These are phyloP conservation scores for Drosophila melanica DNA, from an alignment of 1,140 invertebrate genomes.

Conservation along the genomic window DNA sequence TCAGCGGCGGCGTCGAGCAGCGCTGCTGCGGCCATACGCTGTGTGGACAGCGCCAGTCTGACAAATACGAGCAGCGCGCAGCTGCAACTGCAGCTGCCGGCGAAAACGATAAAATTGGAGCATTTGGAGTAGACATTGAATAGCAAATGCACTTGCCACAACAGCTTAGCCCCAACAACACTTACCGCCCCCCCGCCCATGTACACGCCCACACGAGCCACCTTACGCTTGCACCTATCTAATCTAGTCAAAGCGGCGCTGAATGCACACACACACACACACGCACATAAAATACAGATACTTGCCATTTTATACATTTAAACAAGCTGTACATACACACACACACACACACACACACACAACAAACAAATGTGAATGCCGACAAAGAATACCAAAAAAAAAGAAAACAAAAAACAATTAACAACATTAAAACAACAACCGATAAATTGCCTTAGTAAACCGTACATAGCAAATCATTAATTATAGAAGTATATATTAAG, in stretches of 20 bases:
- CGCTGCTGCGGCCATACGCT: conserved; percentile 48
- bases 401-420: conserved; percentile 22
- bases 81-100: conserved; percentile 54
- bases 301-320: conserved; percentile 24
- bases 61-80: conserved; percentile 36
- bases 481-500: neutral
- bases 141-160: conserved; percentile 14
- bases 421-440: neutral
- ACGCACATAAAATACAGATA: neutral
- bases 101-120: conserved; percentile 68
- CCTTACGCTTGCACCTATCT: conserved; percentile 28
- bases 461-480: conserved; percentile 15
- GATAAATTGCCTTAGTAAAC: conserved; percentile 21
- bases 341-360: conserved; percentile 26
- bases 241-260: conserved; percentile 70
- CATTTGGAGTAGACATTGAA: conserved; percentile 47
- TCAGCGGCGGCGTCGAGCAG: neutral
- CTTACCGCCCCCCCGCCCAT: neutral
- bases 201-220: neutral
- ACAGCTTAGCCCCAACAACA: neutral
- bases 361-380: conserved; percentile 58
- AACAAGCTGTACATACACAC: conserved; percentile 12
- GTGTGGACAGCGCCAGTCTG: conserved; percentile 63
- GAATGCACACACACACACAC: conserved; percentile 29
- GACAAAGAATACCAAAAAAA: conserved; percentile 29